phyloP scores from a whole-genome alignment of 2,888 invertebrate species.

The Mesochorus sp. region DNA sequence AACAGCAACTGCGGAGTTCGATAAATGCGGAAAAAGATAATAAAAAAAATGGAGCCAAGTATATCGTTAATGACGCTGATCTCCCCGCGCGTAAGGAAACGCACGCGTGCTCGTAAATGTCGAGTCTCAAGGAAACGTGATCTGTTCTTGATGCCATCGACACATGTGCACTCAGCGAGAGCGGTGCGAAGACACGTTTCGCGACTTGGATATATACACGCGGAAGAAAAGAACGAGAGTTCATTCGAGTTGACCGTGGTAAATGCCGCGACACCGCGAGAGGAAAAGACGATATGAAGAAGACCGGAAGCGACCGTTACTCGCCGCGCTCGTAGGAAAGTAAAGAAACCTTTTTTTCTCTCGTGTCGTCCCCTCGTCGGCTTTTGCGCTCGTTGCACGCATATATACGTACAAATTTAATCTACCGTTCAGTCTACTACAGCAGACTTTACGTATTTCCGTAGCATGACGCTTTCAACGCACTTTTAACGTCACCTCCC shows the following conservation, averaged over 20 bases:
- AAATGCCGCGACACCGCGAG: background rate
- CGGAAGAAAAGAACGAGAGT: conserved; percentile 27
- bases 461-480: background rate
- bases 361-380: background rate
- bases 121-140: conserved; percentile 13
- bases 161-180: conserved; percentile 10
- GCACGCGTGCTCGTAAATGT: conserved; percentile 5
- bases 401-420: conserved; percentile 15
- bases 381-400: conserved; percentile 1
- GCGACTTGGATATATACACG: too few relatives aligned
- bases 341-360: conserved; percentile 51
- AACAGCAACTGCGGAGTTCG: background rate
- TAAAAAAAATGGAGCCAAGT: conserved; percentile 1
- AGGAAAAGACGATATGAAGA: background rate
- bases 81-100: background rate
- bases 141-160: conserved; percentile 25
- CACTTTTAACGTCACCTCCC: background rate
- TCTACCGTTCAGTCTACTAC: conserved; percentile 35
- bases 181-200: background rate
- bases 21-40: conserved; percentile 8
- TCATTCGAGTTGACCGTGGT: background rate
- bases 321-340: conserved; percentile 54
- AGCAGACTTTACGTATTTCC: conserved; percentile 1
- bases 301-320: conserved; percentile 56
- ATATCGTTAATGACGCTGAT: conserved; percentile 26